Base-by-base conservation (phyloP, 2,888 invertebrate genomes). In the Papilio gigon region DNA sequence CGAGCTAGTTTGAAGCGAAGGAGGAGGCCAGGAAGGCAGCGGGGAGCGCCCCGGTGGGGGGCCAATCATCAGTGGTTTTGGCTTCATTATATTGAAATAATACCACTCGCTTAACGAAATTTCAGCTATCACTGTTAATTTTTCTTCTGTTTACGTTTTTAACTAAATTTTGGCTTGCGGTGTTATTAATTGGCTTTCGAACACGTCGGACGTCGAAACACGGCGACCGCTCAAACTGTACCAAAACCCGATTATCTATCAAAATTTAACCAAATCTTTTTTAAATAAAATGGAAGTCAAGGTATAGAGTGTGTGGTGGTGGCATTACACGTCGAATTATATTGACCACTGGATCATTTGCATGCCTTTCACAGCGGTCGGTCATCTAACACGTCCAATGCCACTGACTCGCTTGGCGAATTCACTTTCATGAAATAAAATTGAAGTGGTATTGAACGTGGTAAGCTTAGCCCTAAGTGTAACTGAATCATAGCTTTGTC, bases 241-340 rank as follows among this genome's bases (percentile, higher is more conserved):
- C 77, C 79, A 75, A 80, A 84, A 82, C 75, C 82, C 82, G 84
- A 84, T 80, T 79, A 80, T 80, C 81, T 87, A 79, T 89, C 90
- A 87, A 92, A 92, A 91, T 91, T 91, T 91, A 91, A 90, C 89
- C 81, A 83, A 60, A 69, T 12, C 30, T 33, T 69, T 53, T 75
- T 73, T 78, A 84, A 84, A 84, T 47, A 82, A 80, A 84, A 84
- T 85, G 90, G 90, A 91, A 90, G 90, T 88, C 77, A 85, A 87
- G 91, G 90, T 92, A 88, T 87, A 90, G 91, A 92, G 91, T 92
- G 91, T 92, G 91, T 92, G 91, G 91, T 92, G 91, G 90, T 90
- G 90, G 90, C 90, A 90, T 89, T 84, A 86, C 82, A 84, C 80
- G 84, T 86, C 78, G 79, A 82, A 77, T 79, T 47, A 40, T 81